Evolutionary conservation across 30 jellyfish, hydroid and myxozoan species (phyloP).

Genomic region (Pelagia noctiluca): DNA sequence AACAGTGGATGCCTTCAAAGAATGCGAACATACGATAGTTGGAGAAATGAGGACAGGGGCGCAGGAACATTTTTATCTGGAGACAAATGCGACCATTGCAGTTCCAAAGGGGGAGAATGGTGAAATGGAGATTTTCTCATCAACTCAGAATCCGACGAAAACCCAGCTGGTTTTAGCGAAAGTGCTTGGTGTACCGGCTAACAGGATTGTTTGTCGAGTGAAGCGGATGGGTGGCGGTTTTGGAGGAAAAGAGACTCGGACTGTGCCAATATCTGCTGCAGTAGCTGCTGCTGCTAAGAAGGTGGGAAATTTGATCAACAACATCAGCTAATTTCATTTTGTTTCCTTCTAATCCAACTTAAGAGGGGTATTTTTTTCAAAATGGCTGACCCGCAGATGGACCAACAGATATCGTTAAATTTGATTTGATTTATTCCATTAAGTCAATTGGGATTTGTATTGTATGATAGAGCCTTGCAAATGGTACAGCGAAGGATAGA

Average conservation of each 20-base stretch:
- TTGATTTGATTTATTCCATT: too few species aligned
- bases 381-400: too few species aligned
- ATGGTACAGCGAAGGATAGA: too few species aligned
- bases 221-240: too few species aligned
- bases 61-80: conserved; percentile 55
- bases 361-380: too few species aligned
- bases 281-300: conserved; percentile 51
- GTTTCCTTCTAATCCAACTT: too few species aligned
- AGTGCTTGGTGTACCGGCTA: conserved; percentile 44
- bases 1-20: conserved; percentile 3
- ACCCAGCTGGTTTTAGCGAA: conserved; percentile 23
- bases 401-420: too few species aligned
- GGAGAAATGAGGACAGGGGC: conserved; percentile 54
- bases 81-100: conserved; percentile 36
- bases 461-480: too few species aligned
- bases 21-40: conserved; percentile 28
- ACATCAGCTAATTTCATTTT: too few species aligned
- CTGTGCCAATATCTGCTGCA: conserved; percentile 14
- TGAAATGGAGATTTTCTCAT: conserved; percentile 24
- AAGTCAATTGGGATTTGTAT: too few species aligned
- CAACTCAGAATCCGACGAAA: conserved; percentile 35
- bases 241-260: conserved; percentile 51
- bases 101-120: conserved; percentile 29
- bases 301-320: too few species aligned
- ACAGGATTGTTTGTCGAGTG: too few species aligned